phyloP scores from a whole-genome alignment of 2,113 vertebrate genomes.

The Emydura subglobosa region DNA sequence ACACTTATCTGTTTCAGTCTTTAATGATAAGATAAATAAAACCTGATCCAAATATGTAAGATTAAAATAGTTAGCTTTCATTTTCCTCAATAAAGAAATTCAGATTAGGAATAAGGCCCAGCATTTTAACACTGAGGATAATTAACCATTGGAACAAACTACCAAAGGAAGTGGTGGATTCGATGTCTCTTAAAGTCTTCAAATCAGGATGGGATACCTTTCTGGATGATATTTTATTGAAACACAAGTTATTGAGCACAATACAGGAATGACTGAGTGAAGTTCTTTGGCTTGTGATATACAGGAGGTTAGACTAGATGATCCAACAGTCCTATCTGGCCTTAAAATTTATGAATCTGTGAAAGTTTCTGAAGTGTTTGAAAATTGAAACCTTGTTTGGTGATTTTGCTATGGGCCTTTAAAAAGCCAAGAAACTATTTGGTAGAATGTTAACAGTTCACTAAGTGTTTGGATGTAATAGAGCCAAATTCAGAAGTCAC shows the following conservation, averaged over 20 bases:
- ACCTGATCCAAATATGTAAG: neutral
- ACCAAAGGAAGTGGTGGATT: neutral
- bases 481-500: neutral
- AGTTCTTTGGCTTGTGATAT: conserved; percentile 4
- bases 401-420: neutral
- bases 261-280: neutral
- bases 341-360: neutral
- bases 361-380: neutral
- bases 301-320: neutral
- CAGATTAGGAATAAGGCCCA: neutral
- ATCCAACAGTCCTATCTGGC: neutral
- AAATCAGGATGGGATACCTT: too few species aligned
- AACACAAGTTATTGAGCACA: neutral
- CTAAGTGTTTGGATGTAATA: neutral
- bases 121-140: neutral
- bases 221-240: neutral
- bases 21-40: neutral
- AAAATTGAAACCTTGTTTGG: neutral
- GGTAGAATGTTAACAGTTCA: neutral
- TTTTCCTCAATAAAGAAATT: neutral
- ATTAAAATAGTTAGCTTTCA: neutral
- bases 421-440: neutral
- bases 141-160: neutral
- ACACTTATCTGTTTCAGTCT: neutral
- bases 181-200: too few species aligned